phyloP scores from a whole-genome alignment of 2,888 invertebrate genomes.

The Tiliacea citrago region DNA sequence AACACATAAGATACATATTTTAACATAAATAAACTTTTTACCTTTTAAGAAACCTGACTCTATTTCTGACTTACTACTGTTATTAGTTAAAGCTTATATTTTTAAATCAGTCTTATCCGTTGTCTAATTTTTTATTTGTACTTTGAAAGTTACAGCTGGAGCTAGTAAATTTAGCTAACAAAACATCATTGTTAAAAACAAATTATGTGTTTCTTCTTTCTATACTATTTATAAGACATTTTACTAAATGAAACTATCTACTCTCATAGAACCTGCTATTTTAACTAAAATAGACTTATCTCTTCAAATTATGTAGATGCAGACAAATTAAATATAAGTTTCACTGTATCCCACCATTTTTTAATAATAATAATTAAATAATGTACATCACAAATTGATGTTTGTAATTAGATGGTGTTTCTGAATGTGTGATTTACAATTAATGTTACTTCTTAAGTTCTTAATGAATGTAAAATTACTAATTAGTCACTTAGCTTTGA shows the following conservation, averaged over 20 bases:
- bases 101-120: not conserved
- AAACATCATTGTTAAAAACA: not conserved
- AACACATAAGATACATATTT: not conserved
- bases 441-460: constrained; percentile 16
- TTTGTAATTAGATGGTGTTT: not conserved
- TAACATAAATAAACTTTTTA: not conserved
- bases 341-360: constrained; percentile 8
- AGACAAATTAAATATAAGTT: constrained; percentile 1
- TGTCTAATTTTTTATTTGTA: not conserved
- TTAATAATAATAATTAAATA: constrained; percentile 3
- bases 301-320: not conserved
- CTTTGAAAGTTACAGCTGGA: not conserved
- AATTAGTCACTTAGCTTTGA: no score
- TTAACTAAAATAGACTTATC: not conserved
- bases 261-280: not conserved
- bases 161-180: not conserved
- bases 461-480: constrained; percentile 6
- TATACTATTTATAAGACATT: not conserved
- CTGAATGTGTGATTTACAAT: not conserved
- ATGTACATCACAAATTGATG: not conserved
- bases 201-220: not conserved
- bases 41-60: not conserved
- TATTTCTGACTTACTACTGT: not conserved
- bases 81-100: not conserved
- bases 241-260: constrained; percentile 4